Conservation (phyloP, 2,797 vertebrate genomes). For the Megalops cyprinoides region DNA sequence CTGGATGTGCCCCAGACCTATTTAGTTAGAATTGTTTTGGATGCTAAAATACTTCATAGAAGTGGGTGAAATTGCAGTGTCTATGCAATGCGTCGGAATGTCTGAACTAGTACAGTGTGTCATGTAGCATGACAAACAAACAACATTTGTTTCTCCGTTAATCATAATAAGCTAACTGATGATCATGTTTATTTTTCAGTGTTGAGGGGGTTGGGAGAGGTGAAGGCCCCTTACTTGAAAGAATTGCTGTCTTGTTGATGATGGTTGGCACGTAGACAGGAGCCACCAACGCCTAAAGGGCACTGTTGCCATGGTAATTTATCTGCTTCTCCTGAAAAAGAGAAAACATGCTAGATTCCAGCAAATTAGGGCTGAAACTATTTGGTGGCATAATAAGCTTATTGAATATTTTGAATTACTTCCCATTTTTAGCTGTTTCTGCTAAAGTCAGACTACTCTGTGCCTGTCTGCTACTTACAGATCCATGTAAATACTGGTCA, state of each 20-base stretch:
- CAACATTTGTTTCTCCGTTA: slow-evolving; percentile 10
- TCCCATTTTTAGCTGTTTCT: slow-evolving; percentile 11
- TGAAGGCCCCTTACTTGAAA: slow-evolving; percentile 71
- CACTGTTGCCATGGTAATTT: slow-evolving; percentile 70
- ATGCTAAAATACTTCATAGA: not conserved
- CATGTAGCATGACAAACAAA: not conserved
- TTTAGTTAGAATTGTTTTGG: not conserved
- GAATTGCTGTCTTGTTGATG: slow-evolving; percentile 73
- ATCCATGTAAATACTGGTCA: slow-evolving; percentile 21
- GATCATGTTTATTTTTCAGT: slow-evolving; percentile 53
- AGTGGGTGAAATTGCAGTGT: not conserved
- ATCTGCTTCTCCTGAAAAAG: slow-evolving; percentile 71
- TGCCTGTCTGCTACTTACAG: slow-evolving; percentile 9
- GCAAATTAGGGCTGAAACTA: slow-evolving; percentile 18
- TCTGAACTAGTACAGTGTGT: not conserved
- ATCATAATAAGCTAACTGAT: not conserved
- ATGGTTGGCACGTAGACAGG: slow-evolving; percentile 57
- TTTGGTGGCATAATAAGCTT: slow-evolving; percentile 8
- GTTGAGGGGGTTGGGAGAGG: slow-evolving; percentile 70
- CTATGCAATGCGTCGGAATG: not conserved
- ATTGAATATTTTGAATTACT: slow-evolving; percentile 8
- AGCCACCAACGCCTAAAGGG: slow-evolving; percentile 45
- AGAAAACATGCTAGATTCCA: slow-evolving; percentile 53
- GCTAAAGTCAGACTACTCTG: slow-evolving; percentile 1
- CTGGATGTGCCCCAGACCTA: not conserved